Base-by-base conservation (phyloP, 2,888 invertebrate genomes). In the Acleris sparsana region DNA sequence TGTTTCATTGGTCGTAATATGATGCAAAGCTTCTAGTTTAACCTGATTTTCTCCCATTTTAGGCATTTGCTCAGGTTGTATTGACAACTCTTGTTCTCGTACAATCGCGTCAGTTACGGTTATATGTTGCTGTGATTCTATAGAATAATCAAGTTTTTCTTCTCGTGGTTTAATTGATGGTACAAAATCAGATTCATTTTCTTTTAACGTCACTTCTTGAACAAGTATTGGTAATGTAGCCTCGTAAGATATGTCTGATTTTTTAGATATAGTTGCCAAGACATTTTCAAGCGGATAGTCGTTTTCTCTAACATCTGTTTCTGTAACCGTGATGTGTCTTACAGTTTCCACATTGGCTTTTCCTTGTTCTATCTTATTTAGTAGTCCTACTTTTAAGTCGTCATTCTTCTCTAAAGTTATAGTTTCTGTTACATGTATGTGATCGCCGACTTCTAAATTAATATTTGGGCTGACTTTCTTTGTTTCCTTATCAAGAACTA, bases 291-390 rank as follows among this genome's bases (percentile, higher is more conserved):
- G 69, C 3, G 62, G 33, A 5, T 74, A 70, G 86, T 93, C 94
- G 71, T 87, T 90, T 70, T 94, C 94, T 43, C 81, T 87, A 58
- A 85, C 76, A 72, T 92, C 80, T 39, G 86, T 80, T 80, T 95
- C 93, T 16, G 86, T 90, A 13, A 95, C 80, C 65, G 93, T 88
- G 48, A 95, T 71, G 75, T 94, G 91, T 77, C 94, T 93, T 62
- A 92, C 84, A 39, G 90, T 67, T 73, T 77, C 79, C 65, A 73
- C 63, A 69, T 72, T 83, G 72, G 68, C 70, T 52, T 68, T 70
- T 62, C 69, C 84, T 67, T 65, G 79, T 74, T 63, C 71, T 46
- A 44, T 79, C 71, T 73, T 79, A 70, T 73, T 82, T 75, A 71
- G 73, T 69, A 13, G 72, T 33, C 18, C 51, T 62, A 70, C 51